These are phyloP conservation scores for Rhynchotus rufescens DNA, from an alignment of 2,797 vertebrate genomes.

Conservation along the genomic window DNA sequence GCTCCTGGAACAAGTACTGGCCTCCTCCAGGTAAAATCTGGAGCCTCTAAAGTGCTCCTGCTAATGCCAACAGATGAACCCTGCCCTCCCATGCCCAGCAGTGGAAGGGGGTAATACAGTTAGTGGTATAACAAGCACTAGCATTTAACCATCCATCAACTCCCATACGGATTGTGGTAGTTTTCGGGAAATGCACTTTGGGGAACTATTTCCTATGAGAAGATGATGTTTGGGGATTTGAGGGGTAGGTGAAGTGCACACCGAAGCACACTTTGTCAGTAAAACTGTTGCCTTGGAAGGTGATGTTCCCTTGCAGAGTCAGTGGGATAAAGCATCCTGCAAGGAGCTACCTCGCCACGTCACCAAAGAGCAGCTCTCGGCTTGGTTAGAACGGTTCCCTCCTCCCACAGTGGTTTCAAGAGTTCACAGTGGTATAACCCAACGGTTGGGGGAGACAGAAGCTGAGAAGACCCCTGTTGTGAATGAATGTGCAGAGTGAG, in stretches of 20 bases:
- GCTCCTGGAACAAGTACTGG: constrained; percentile 10
- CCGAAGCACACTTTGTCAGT: constrained; percentile 33
- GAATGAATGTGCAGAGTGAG: constrained; percentile 20
- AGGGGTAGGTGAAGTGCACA: constrained; percentile 18
- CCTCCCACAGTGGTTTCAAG: constrained; percentile 73
- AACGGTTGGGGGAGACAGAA: constrained; percentile 21
- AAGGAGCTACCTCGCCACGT: neutral
- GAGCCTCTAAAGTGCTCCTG: constrained; percentile 66
- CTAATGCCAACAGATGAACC: constrained; percentile 15
- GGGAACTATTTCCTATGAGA: constrained; percentile 62
- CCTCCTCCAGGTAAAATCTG: constrained; percentile 33
- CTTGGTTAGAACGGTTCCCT: constrained; percentile 2
- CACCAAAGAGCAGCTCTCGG: constrained; percentile 17
- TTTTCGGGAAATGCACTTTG: constrained; percentile 62
- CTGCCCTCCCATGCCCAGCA: constrained; percentile 68
- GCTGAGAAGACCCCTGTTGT: constrained; percentile 37
- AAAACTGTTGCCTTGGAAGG: neutral
- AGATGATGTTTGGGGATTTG: neutral
- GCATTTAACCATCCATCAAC: constrained; percentile 16
- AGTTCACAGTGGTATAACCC: constrained; percentile 82
- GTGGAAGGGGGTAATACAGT: constrained; percentile 23
- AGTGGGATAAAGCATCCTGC: constrained; percentile 50
- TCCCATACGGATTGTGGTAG: neutral
- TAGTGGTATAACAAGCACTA: constrained; percentile 25
- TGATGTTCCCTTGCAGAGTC: constrained; percentile 39